phyloP scores from a whole-genome alignment of 1,140 invertebrate genomes.

The Nomia melanderi region DNA sequence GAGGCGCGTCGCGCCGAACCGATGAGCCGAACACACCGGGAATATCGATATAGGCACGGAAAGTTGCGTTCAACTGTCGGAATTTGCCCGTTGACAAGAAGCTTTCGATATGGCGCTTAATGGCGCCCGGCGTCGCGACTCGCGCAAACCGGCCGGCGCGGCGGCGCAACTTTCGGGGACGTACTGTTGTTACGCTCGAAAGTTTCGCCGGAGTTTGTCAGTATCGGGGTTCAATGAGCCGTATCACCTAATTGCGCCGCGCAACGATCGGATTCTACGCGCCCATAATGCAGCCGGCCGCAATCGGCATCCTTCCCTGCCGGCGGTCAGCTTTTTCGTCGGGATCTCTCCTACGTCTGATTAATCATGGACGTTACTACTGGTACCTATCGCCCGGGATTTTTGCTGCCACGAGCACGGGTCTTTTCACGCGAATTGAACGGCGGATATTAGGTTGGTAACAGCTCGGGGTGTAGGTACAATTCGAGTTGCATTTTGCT shows the following conservation, averaged over 20 bases:
- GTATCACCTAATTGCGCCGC: conserved; percentile 42
- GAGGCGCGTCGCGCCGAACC: not conserved
- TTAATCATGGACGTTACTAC: not conserved
- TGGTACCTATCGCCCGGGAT: not conserved
- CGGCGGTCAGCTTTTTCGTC: conserved; percentile 1
- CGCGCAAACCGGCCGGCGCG: conserved; percentile 18
- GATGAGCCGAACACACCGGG: conserved; percentile 1
- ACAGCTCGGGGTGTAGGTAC: too few species aligned
- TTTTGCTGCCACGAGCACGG: not conserved
- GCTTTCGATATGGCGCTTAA: conserved; percentile 39
- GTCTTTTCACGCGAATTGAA: not conserved
- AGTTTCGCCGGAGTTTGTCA: conserved; percentile 35
- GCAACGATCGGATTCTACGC: conserved; percentile 27
- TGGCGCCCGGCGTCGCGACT: conserved; percentile 9
- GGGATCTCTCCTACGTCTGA: not conserved
- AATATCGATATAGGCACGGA: conserved; percentile 4
- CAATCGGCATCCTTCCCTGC: too few species aligned
- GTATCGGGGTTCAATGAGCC: conserved; percentile 41
- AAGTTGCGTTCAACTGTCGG: conserved; percentile 21
- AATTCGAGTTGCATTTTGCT: too few species aligned
- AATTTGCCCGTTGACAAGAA: conserved; percentile 39
- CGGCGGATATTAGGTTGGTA: too few species aligned
- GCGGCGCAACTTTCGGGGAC: conserved; percentile 30
- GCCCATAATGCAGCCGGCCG: conserved; percentile 15
- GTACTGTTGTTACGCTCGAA: conserved; percentile 27